Percentiles rank a stretch among this genome's conserved stretches.
Conservation (phyloP, 2,888 invertebrate species). For the Malthinus flaveolus region DNA sequence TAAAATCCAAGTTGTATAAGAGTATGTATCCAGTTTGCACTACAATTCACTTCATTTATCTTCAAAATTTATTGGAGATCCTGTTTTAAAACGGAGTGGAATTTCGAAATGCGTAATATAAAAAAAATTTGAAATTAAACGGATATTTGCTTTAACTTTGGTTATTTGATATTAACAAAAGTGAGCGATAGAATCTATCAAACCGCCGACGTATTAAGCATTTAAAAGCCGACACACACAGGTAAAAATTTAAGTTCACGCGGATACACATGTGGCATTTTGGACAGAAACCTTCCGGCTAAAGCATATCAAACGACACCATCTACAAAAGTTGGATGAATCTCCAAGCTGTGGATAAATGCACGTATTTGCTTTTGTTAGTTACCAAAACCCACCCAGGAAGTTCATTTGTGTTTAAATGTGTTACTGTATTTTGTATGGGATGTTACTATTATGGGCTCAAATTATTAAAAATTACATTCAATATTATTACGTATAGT, state of each 20-base stretch:
- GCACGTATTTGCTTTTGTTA: constrained; percentile 52
- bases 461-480: constrained; percentile 6
- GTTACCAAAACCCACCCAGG: constrained; percentile 48
- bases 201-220: constrained; percentile 14
- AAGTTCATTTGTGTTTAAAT: constrained; percentile 40
- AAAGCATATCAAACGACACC: constrained; percentile 46
- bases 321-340: constrained; percentile 45
- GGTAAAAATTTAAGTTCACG: constrained; percentile 35
- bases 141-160: not conserved
- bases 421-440: constrained; percentile 20
- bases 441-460: not conserved
- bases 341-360: constrained; percentile 49
- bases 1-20: constrained; percentile 52
- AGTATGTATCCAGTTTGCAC: constrained; percentile 41
- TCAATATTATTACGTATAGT: not conserved
- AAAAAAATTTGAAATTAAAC: not conserved
- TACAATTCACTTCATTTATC: constrained; percentile 36
- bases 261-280: constrained; percentile 37
- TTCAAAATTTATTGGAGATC: constrained; percentile 29
- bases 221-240: constrained; percentile 26
- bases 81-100: not conserved
- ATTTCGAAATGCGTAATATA: too few species aligned
- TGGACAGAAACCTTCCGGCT: constrained; percentile 26
- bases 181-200: constrained; percentile 7
- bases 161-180: constrained; percentile 2